Evolutionary conservation across 37 sponge, comb jelly and placozoan genomes (phyloP), one percentile per base, ranked within the genome.

Genomic region (Spongilla lacustris): DNA sequence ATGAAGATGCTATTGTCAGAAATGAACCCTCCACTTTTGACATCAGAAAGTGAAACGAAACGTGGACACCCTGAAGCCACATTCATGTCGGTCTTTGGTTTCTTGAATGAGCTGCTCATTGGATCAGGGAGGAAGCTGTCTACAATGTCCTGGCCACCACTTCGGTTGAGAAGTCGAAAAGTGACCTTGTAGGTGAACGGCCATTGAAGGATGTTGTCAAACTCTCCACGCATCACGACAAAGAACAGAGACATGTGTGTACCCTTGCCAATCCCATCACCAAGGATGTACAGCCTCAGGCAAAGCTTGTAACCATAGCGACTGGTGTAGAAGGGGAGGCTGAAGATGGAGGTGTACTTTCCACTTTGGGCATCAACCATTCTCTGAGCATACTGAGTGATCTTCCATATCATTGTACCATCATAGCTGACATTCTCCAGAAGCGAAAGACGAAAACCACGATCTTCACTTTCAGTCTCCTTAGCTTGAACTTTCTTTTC

Each of bases 261-360:
- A 0, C 81, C 76, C 77, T 88, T 94, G 8, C 95, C 95, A 37
- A 89, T 86, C 6, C 95, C 95, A 78, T 94, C 95, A n/a, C 95
- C 95, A 36, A 79, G 36, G 58, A 90, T 90, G 87, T 94, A 94
- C 69, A 94, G 81, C 22, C 92, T 80, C 21, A 91, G 84, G 70
- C 95, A 94, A 89, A 94, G 89, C 84, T 94, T 94, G 84, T 94
- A 94, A 8, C 95, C 95, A 77, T 94, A 91, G 31, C 92, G 79
- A 70, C 81, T 68, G 31, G 92, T 81, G 46, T 91, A 94, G 73
- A 91, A 94, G 12, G 95, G 95, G 3, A 94, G 85, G 67, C 83
- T 83, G 82, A 90, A 94, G 67, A 94, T 90, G 0, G 94, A 94
- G 14, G 94, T 87, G 72, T 90, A 94, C n/a, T 37, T 90, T 94